Evolutionary conservation across 2,797 vertebrate genomes (phyloP).

Genomic region (Coregonus suidteri): DNA sequence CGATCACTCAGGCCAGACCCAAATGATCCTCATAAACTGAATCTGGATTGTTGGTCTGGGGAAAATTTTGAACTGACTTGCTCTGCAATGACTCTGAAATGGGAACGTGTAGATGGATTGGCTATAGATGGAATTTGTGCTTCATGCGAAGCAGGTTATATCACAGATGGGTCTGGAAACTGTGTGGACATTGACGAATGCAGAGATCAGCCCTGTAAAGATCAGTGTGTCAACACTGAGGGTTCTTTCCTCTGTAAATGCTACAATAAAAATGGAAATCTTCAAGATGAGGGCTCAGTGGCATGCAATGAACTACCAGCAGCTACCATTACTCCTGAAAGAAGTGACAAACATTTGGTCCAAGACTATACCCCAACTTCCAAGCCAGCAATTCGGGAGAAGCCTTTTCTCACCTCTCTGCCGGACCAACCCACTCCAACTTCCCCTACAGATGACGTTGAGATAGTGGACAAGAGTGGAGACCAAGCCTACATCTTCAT

Average conservation of each 20-base stretch:
- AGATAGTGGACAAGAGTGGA: neutral
- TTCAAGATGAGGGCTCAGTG: neutral
- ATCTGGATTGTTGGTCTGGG: slow-evolving; percentile 63
- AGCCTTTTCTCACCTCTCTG: neutral
- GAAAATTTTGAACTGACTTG: slow-evolving; percentile 61
- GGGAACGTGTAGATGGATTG: slow-evolving; percentile 44
- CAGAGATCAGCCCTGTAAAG: slow-evolving; percentile 35
- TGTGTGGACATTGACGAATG: slow-evolving; percentile 69
- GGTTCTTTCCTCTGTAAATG: slow-evolving; percentile 66
- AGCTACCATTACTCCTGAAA: neutral
- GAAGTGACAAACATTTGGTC: neutral
- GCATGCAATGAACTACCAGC: slow-evolving; percentile 14
- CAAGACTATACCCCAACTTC: neutral
- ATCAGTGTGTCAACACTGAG: slow-evolving; percentile 51
- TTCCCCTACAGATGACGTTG: neutral
- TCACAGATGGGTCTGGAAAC: slow-evolving; percentile 25
- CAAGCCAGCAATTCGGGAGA: too few species aligned
- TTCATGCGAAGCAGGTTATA: slow-evolving; percentile 47
- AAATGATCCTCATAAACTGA: slow-evolving; percentile 21
- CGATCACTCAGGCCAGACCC: slow-evolving; percentile 18
- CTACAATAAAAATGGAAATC: slow-evolving; percentile 1
- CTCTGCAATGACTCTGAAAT: slow-evolving; percentile 22
- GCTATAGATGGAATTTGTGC: slow-evolving; percentile 52
- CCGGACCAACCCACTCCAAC: neutral
- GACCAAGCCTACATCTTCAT: slow-evolving; percentile 64